phyloP scores from a whole-genome alignment of 2,797 vertebrate genomes.

The Rhinella marina region DNA sequence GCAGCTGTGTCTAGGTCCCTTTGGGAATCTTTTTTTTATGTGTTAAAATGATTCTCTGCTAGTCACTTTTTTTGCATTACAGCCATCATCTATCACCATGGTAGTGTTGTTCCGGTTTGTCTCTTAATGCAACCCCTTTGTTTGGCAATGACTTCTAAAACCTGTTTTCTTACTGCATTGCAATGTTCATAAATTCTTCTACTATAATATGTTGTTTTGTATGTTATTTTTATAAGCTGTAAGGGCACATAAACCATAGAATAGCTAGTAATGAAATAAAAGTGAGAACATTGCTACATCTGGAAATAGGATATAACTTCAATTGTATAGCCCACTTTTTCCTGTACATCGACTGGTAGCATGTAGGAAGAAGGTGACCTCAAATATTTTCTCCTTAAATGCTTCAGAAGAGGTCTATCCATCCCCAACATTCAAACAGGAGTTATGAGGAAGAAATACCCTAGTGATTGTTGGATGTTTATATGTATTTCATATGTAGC shows the following conservation, averaged over 20 bases:
- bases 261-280: not conserved
- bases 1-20: conserved; percentile 41
- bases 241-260: not conserved
- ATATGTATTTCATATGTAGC: no score
- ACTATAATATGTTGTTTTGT: not conserved
- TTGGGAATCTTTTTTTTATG: conserved; percentile 39
- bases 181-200: not conserved
- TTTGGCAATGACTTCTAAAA: conserved; percentile 30
- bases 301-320: not conserved
- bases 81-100: conserved; percentile 39
- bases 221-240: not conserved
- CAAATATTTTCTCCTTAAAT: no score
- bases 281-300: not conserved
- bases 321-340: not conserved
- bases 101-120: conserved; percentile 20
- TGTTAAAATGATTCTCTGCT: conserved; percentile 47
- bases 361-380: no score
- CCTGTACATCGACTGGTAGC: not conserved
- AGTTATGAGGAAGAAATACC: no score
- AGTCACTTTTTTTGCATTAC: conserved; percentile 29
- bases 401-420: no score
- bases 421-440: no score
- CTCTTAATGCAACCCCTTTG: conserved; percentile 18
- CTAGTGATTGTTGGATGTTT: no score
- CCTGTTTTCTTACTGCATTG: not conserved